A percentile compares a stretch with the other conserved stretches of the same genome.
These are phyloP conservation scores for Pedionomus torquatus DNA, from an alignment of 2,113 vertebrate genomes.

Conservation along the genomic window DNA sequence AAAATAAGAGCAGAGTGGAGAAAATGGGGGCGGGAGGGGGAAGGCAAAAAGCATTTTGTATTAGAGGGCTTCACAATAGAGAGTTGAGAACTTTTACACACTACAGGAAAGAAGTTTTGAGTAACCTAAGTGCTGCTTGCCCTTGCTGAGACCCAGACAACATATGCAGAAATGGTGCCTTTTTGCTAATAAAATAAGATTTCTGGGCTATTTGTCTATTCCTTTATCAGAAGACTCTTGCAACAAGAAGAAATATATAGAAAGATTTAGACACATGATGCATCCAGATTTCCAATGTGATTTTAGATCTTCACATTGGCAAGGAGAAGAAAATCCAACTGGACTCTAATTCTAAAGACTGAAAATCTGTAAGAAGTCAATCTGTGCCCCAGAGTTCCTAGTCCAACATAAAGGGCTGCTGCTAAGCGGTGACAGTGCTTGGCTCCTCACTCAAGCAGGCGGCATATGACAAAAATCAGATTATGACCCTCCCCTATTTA, in stretches of 20 bases:
- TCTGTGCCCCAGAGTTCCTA: not conserved
- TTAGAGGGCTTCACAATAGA: not conserved
- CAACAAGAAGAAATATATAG: not conserved
- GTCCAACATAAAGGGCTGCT: not conserved
- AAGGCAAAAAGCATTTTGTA: not conserved
- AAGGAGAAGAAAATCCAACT: not conserved
- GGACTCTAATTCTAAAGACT: not conserved
- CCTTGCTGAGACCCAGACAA: not conserved
- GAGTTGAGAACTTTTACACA: not conserved
- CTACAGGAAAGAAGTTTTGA: not conserved
- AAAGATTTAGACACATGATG: not conserved
- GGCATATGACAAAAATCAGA: not conserved
- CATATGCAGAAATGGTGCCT: not conserved
- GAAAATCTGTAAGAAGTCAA: not conserved
- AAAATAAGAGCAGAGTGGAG: not conserved
- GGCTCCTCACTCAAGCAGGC: not conserved
- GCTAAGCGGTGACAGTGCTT: not conserved
- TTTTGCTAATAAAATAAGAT: not conserved
- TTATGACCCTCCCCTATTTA: not conserved
- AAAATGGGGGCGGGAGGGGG: no score
- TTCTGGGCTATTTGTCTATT: not conserved
- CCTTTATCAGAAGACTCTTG: not conserved
- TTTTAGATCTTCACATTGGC: not conserved
- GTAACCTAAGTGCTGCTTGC: not conserved
- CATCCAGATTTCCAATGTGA: not conserved